A percentile compares a stretch with the other conserved stretches of the same genome.
phyloP scores from a whole-genome alignment of 2,113 vertebrate species.

The Butorides virescens region DNA sequence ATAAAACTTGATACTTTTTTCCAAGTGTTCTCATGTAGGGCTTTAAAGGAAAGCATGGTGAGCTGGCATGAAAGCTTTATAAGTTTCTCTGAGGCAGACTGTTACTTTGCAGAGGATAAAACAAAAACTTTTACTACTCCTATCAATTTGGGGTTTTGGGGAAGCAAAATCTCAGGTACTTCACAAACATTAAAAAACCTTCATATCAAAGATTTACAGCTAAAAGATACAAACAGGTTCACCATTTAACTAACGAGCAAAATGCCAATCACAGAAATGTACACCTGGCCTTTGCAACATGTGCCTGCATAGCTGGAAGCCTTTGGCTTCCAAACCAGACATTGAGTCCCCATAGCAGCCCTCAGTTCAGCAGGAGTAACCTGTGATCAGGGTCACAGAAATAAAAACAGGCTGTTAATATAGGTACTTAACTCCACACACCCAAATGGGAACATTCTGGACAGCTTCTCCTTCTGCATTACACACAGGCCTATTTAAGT shows the following conservation, averaged over 20 bases:
- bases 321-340: neutral
- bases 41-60: neutral
- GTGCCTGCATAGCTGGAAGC: neutral
- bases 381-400: neutral
- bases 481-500: neutral
- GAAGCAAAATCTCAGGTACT: neutral
- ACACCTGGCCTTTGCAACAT: neutral
- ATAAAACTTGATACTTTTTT: neutral
- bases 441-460: neutral
- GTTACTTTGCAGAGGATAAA: neutral
- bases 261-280: neutral
- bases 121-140: neutral
- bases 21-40: neutral
- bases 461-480: neutral
- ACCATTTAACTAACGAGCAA: neutral
- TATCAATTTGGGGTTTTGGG: neutral
- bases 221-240: neutral
- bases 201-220: neutral
- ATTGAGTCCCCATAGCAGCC: neutral
- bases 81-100: neutral
- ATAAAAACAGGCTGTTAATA: neutral
- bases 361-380: neutral
- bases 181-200: neutral
- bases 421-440: neutral
- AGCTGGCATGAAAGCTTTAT: neutral